Evolutionary conservation across 2,888 invertebrate genomes (phyloP).

Genomic region (Chymomyza procnemis): DNA sequence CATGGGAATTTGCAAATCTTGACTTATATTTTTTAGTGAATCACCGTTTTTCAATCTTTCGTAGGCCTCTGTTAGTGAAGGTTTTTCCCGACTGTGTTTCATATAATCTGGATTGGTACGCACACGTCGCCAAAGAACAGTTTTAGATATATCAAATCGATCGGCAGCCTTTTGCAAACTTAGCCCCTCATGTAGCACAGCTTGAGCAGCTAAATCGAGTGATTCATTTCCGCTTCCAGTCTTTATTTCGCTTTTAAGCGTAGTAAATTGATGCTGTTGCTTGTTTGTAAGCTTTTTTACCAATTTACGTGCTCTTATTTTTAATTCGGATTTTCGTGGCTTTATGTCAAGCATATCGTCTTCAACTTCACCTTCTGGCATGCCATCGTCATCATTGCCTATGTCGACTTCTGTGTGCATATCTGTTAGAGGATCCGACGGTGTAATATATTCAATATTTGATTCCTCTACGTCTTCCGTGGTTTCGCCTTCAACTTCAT

Average conservation of each 20-base stretch:
- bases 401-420: conserved; percentile 34
- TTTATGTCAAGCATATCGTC: conserved; percentile 51
- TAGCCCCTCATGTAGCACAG: conserved; percentile 75
- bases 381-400: conserved; percentile 38
- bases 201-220: conserved; percentile 74
- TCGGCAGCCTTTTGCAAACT: conserved; percentile 77
- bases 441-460: conserved; percentile 52
- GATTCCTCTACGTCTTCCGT: conserved; percentile 61
- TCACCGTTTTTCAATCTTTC: conserved; percentile 76
- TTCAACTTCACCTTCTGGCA: conserved; percentile 39
- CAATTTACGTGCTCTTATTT: conserved; percentile 17
- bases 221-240: conserved; percentile 53
- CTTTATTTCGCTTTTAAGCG: conserved; percentile 49
- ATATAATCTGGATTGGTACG: conserved; percentile 76
- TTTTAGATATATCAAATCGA: conserved; percentile 77
- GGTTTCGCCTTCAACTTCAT: conserved; percentile 57
- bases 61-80: conserved; percentile 73
- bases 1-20: conserved; percentile 78
- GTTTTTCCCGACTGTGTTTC: conserved; percentile 75
- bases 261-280: conserved; percentile 20
- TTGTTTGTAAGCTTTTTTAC: not conserved
- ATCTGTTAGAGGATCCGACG: conserved; percentile 64
- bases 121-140: conserved; percentile 77
- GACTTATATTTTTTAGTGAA: conserved; percentile 77
- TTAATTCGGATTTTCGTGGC: conserved; percentile 43